Percentiles rank a stretch among this genome's conserved stretches.
Evolutionary conservation across 2,888 invertebrate species (phyloP).

Genomic region (Imbricaverruca yamaguchii): DNA sequence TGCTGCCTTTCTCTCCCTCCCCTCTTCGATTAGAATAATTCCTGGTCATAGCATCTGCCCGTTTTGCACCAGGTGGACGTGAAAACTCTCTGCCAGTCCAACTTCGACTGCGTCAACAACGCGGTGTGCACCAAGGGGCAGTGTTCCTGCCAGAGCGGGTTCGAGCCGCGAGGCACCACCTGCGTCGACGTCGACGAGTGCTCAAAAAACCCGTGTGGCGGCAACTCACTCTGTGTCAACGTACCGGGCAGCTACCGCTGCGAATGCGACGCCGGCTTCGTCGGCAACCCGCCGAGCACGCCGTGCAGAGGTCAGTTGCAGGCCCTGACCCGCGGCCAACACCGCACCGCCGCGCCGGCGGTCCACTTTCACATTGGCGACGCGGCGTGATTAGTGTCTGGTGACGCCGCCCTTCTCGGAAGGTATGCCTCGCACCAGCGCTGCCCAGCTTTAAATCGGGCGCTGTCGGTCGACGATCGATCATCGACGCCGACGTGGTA

Average conservation of each 20-base stretch:
- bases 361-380: neutral
- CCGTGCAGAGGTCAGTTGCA: conserved; percentile 31
- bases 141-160: conserved; percentile 82
- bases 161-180: conserved; percentile 53
- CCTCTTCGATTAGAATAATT: too few species aligned
- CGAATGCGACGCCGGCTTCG: conserved; percentile 77
- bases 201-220: conserved; percentile 55
- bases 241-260: conserved; percentile 89
- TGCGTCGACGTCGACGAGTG: conserved; percentile 70
- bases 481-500: too few species aligned
- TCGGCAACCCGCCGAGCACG: conserved; percentile 64
- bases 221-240: conserved; percentile 85
- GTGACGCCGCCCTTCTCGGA: too few species aligned
- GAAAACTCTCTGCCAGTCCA: conserved; percentile 59
- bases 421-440: too few species aligned
- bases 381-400: too few species aligned
- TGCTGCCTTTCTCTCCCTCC: too few species aligned
- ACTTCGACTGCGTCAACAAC: conserved; percentile 86
- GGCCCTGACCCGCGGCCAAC: neutral
- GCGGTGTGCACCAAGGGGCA: conserved; percentile 81
- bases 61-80: conserved; percentile 26
- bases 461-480: too few species aligned
- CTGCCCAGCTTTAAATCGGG: too few species aligned
- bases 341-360: neutral
- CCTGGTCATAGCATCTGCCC: too few species aligned